Conservation (phyloP, 2,888 invertebrate species). For the Heliconius hortense region DNA sequence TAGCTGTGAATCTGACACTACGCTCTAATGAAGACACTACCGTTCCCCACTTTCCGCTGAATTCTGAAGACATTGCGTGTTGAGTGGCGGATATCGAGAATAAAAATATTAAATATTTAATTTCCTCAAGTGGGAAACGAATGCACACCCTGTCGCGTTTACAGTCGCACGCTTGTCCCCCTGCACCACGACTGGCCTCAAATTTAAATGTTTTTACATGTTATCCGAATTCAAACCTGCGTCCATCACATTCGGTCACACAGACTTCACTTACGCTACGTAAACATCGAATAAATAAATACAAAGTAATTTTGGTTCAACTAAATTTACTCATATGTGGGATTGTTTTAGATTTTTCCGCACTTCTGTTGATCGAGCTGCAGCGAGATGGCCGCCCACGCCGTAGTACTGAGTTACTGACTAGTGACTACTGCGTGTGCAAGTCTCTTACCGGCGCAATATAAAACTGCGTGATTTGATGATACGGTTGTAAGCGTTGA, state of each 20-base stretch:
- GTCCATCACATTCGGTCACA: background rate
- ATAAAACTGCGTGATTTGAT: constrained; percentile 9
- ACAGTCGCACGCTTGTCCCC: too few species aligned
- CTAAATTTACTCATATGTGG: background rate
- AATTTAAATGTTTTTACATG: too few species aligned
- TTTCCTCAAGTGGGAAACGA: too few species aligned
- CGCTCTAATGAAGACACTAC: background rate
- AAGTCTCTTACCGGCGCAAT: background rate
- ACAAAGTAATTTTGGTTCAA: background rate
- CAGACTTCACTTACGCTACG: background rate
- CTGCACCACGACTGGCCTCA: background rate
- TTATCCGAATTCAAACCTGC: background rate
- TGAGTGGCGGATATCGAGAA: too few species aligned
- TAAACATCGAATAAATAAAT: background rate
- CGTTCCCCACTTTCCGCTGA: background rate
- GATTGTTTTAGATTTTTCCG: constrained; percentile 13
- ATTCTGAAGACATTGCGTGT: too few species aligned
- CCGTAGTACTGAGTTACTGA: background rate
- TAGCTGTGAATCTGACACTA: too few species aligned
- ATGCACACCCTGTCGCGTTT: too few species aligned
- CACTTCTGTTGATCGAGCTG: constrained; percentile 8
- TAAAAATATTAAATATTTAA: too few species aligned
- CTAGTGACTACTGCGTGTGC: background rate
- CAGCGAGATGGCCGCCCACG: constrained; percentile 13
- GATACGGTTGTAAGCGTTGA: background rate